These are phyloP conservation scores for rat (Rattus norvegicus) DNA, from an alignment of 2,113 vertebrate genomes.

Conservation along the genomic window DNA sequence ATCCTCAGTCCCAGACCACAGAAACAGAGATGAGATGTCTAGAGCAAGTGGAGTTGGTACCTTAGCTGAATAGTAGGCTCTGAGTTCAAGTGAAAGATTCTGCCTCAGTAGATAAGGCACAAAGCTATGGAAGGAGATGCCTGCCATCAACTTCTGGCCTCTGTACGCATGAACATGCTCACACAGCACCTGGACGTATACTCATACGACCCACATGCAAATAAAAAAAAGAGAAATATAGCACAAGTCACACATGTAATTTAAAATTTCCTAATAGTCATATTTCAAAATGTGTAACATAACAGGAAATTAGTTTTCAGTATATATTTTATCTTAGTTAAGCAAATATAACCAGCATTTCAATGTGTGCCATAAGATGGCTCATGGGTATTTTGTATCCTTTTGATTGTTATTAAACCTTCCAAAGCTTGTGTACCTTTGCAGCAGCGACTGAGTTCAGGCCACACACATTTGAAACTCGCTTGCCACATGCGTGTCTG, in stretches of 20 bases:
- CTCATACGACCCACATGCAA: too few relatives aligned
- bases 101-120: background rate
- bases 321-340: conserved; percentile 21
- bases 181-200: too few relatives aligned
- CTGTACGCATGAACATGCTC: background rate
- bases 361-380: background rate
- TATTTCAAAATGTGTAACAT: background rate
- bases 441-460: background rate
- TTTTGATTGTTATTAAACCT: background rate
- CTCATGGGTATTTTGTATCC: background rate
- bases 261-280: background rate
- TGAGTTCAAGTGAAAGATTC: background rate
- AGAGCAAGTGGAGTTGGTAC: too few relatives aligned
- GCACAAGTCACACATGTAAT: background rate
- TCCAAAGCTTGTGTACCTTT: background rate
- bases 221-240: background rate
- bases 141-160: background rate
- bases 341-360: background rate
- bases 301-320: background rate
- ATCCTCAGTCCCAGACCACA: too few relatives aligned
- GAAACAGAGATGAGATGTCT: too few relatives aligned
- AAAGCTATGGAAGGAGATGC: background rate
- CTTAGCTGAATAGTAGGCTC: background rate
- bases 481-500: background rate
- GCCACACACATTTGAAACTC: background rate